phyloP scores from a whole-genome alignment of 2,888 invertebrate genomes.

The Eupithecia inturbata region DNA sequence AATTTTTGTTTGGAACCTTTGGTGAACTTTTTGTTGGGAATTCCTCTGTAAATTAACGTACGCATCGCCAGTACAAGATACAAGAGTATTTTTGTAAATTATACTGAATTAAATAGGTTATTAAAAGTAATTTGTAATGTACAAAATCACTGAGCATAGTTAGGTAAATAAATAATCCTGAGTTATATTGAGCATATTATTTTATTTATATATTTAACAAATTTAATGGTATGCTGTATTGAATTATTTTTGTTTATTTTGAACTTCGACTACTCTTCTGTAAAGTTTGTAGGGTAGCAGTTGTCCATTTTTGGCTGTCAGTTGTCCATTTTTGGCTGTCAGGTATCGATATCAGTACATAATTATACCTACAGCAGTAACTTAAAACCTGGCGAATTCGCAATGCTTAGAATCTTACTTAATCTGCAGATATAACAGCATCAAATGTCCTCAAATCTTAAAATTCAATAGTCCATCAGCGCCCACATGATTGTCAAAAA shows the following conservation, averaged over 20 bases:
- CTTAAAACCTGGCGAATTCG: neutral
- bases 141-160: neutral
- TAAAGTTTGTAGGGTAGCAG: neutral
- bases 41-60: neutral
- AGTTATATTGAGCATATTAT: no score
- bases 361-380: neutral
- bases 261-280: neutral
- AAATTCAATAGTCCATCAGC: constrained; percentile 65
- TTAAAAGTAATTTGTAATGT: neutral
- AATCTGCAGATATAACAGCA: constrained; percentile 32
- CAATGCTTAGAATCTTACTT: neutral
- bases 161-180: neutral
- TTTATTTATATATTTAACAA: neutral
- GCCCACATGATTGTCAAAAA: constrained; percentile 55
- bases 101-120: neutral
- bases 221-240: neutral
- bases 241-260: neutral
- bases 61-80: neutral
- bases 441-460: constrained; percentile 32
- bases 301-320: neutral
- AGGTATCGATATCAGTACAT: neutral
- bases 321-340: neutral
- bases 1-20: neutral
- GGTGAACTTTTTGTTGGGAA: neutral
- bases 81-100: neutral